A percentile compares a stretch with the other conserved stretches of the same genome.
Evolutionary conservation across 1,140 invertebrate species (phyloP).

Genomic region (Lepidurus arcticus): DNA sequence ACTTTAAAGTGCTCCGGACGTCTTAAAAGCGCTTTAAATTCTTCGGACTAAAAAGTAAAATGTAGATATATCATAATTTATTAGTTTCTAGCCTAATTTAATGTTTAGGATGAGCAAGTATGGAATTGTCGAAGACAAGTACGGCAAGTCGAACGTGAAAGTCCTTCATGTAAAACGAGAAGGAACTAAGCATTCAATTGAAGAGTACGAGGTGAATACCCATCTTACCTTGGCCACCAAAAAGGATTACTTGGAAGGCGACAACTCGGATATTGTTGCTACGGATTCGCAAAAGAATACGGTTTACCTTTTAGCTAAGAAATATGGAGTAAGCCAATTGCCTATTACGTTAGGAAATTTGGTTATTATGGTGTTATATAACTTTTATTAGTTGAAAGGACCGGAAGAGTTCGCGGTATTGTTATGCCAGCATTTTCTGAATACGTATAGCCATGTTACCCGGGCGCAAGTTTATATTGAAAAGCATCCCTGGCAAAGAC

Average conservation of each 20-base stretch:
- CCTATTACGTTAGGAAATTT: background rate
- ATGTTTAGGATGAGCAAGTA: slow-evolving; percentile 42
- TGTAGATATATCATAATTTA: background rate
- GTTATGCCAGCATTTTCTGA: slow-evolving; percentile 63
- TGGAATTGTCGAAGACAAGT: slow-evolving; percentile 58
- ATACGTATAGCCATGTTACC: slow-evolving; percentile 61
- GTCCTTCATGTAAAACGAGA: slow-evolving; percentile 61
- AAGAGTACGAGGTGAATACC: slow-evolving; percentile 66
- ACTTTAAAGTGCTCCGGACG: too few relatives aligned
- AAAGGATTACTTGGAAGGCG: slow-evolving; percentile 52
- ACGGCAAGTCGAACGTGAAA: slow-evolving; percentile 68
- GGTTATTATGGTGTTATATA: background rate
- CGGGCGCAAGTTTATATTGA: slow-evolving; percentile 60
- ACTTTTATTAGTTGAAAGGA: slow-evolving; percentile 50
- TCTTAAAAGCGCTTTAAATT: background rate
- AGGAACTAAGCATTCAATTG: slow-evolving; percentile 57
- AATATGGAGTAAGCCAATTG: slow-evolving; percentile 51
- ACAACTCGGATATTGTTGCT: slow-evolving; percentile 49
- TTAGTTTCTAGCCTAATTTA: background rate
- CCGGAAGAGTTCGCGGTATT: slow-evolving; percentile 66
- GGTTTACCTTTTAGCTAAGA: slow-evolving; percentile 69
- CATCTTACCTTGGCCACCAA: slow-evolving; percentile 61
- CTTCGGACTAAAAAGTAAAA: background rate
- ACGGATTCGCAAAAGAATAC: slow-evolving; percentile 78
- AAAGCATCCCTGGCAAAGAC: slow-evolving; percentile 65